Evolutionary conservation across 2,888 invertebrate genomes (phyloP), one percentile per base, ranked within the genome.

Genomic region (Drosophila diplacantha): DNA sequence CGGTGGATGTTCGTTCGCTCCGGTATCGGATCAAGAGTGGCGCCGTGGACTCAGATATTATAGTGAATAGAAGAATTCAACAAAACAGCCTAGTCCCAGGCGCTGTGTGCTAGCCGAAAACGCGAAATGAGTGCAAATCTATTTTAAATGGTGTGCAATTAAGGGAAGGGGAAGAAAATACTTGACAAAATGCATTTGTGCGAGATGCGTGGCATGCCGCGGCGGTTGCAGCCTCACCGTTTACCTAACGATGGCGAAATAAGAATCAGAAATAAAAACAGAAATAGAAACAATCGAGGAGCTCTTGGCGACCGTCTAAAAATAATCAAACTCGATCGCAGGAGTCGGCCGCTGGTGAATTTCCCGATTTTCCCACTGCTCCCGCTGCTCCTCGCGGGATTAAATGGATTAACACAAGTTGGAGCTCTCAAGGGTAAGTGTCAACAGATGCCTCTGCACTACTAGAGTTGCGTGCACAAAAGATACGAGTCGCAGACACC

Each of bases 381-480:
- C 71, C 60, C 80, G 64, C 63, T 81, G 67, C 69, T 72, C 44
- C 57, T 75, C 66, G 76, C 81, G 73, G 83, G 85, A 82, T 86
- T 86, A 85, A 81, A 83, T 84, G 85, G 87, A 86, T 85, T 86
- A 83, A 80, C 82, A 73, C 78, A 78, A 80, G 86, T 86, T 78
- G 79, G 84, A 66, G 87, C 87, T 73, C 86, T 86, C 81, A 86
- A 86, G 87, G 85, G 85, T 86, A 85, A 85, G 85, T 86, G 60
- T 69, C 56, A 43, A 53, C 38, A 53, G 53, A 65, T 57, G 50
- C 53, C 51, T 46, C 14, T 24, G 32, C 35, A 29, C 38, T 35
- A 16, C 24, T 2, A 26, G 41, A 51, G 49, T 16, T 35, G 54
- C 58, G 37, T 46, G 47, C 58, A 41, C 29, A 11, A 29, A 29